Base-by-base conservation (phyloP, 2,113 vertebrate species). In the Catharus minimus region DNA sequence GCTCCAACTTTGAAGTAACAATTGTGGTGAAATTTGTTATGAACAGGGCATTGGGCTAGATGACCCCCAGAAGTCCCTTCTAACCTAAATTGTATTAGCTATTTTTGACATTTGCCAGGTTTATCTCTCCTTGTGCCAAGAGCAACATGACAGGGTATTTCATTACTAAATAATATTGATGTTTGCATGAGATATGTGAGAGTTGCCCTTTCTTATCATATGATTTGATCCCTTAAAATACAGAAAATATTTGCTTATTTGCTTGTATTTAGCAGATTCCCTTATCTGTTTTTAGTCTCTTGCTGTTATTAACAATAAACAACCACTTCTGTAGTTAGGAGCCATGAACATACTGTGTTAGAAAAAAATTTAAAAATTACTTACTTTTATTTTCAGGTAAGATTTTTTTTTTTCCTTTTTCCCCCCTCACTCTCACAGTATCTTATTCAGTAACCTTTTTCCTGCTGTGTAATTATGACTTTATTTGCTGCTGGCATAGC, bases 21-120 rank as follows among this genome's bases (percentile, higher is more conserved):
- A 7, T 71, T 55, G 26, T 80, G 26, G 22, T 71, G 56, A 81
- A 77, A 39, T 32, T 17, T 47, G 19, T 67, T 82, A 62, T 61
- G 52, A 83, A 23, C 0, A 0, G 6, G 4, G 12, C 2, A 2
- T 55, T 81, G 49, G 61, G 26, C 26, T 46, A 23, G 15, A 16
- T 80, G 75, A 76, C 41, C 66, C 36, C 9, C 50, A 57, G 23
- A 71, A 67, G 26, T 41, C 20, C 7, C 24, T 80, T 73, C 55
- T 82, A 76, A 76, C 30, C 11, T 21, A 20, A 66, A 36, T 66
- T 69, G 9, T 50, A 7, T 7, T n/a, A 43, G n/a, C 13, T 75
- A 17, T 81, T 83, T 19, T 43, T 78, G 36, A 43, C 24, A n/a
- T 83, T 92, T 90, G 30, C 52, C 23, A 71, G 32, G 53, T 52